Conservation (phyloP, 2,888 invertebrate species). For the Catotricha subobsoleta region DNA sequence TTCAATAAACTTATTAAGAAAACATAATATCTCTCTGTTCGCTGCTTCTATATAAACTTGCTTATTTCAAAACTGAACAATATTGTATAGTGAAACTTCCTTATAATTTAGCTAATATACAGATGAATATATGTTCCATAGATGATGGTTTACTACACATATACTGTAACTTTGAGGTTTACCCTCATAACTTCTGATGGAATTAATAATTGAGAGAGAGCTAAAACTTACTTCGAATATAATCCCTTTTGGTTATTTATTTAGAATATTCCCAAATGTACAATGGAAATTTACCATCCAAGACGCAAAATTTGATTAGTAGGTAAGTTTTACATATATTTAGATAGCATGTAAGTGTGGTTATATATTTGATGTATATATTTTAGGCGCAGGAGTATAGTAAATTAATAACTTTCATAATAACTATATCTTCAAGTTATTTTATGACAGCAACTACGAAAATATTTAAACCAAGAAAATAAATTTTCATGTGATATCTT, state of each 20-base stretch:
- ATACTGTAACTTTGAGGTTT: not conserved
- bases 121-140: not conserved
- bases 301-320: no score
- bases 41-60: no score
- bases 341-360: no score
- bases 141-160: not conserved
- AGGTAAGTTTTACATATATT: no score
- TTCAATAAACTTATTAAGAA: conserved; percentile 4
- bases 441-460: no score
- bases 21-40: no score
- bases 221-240: not conserved
- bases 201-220: conserved; percentile 3
- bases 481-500: no score
- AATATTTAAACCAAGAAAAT: no score
- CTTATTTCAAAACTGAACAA: not conserved
- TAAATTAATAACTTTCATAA: no score
- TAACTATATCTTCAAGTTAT: no score
- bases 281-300: conserved; percentile 3
- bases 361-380: no score
- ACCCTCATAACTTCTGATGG: conserved; percentile 4
- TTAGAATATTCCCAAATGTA: conserved; percentile 1
- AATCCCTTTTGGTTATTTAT: conserved; percentile 4
- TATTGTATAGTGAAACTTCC: not conserved
- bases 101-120: not conserved
- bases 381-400: no score